Base-by-base conservation (phyloP, 1,140 invertebrate genomes). In the Amphibalanus amphitrite region DNA sequence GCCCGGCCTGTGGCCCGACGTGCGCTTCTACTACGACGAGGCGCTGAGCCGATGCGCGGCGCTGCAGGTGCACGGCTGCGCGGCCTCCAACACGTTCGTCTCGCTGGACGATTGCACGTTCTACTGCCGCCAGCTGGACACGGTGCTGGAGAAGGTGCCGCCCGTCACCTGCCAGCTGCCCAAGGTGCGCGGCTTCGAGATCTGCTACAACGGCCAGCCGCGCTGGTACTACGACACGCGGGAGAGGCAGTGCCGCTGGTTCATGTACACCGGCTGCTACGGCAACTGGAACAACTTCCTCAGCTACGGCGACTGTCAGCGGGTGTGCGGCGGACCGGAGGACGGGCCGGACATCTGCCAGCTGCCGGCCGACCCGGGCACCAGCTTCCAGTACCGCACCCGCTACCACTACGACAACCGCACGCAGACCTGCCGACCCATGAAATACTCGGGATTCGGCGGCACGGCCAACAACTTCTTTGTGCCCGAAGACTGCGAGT, bases 281-380 rank as follows among this genome's bases (percentile, higher is more conserved):
- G 65, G 65, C n/a, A 67, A 67, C 65, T 67, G 65, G 65, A 67
- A 67, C n/a, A 67, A 67, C 65, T 67, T 67, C 28, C 65, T 28
- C 26, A 67, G 65, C 28, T 28, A 28, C 8, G 10, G 28, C 1
- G 26, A 28, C 26, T 67, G 65, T 25, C 26, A 67, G 65, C 20
- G 28, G 10, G 28, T 28, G 8, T 67, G 65, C 20, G 23, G n/a
- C 20, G 65, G 26, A 0, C n/a, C 20, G 0, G 65, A 26, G 20
- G 3, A 26, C 26, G 65, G 10, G 3, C 4, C n/a, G 1, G n/a
- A 26, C 8, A 26, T 67, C n/a, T 67, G 65, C 17, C 3, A 20
- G 3, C 65, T 67, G 65, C 17, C 65, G 20, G 3, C 65, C n/a
- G 65, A 67, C 65, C 1, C 28, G 26, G 65, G 65, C 3, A 28